Conservation (phyloP, 1,140 invertebrate genomes). For the Diabrotica virgifera region DNA sequence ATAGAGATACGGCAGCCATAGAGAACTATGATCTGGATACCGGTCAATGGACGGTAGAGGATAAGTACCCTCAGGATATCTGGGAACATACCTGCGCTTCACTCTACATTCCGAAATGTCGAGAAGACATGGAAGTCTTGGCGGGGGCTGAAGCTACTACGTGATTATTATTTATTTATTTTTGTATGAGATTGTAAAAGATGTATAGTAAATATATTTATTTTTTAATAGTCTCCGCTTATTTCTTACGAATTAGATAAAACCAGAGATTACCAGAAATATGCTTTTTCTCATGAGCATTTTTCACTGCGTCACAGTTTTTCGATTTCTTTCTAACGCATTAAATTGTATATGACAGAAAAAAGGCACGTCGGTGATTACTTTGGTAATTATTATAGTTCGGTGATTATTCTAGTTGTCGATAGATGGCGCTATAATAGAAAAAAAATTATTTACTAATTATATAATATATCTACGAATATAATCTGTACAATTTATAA, state of each 20-base stretch:
- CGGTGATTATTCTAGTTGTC: too few relatives aligned
- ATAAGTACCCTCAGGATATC: constrained; percentile 64
- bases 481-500: too few relatives aligned
- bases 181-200: not conserved
- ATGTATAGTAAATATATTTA: not conserved
- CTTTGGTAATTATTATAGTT: too few relatives aligned
- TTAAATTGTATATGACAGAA: too few relatives aligned
- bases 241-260: not conserved
- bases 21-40: constrained; percentile 63
- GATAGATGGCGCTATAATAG: too few relatives aligned
- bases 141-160: constrained; percentile 29
- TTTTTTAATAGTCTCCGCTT: not conserved
- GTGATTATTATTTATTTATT: constrained; percentile 18
- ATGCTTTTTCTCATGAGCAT: too few relatives aligned
- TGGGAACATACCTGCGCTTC: constrained; percentile 69
- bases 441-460: too few relatives aligned
- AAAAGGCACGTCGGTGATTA: too few relatives aligned
- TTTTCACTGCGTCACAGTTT: too few relatives aligned
- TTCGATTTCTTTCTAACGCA: too few relatives aligned
- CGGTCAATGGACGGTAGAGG: constrained; percentile 57
- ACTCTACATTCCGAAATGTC: constrained; percentile 61
- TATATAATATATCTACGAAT: too few relatives aligned
- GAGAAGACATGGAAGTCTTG: constrained; percentile 52
- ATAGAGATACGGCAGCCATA: constrained; percentile 62
- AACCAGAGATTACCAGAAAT: too few relatives aligned